Conservation (phyloP, 2,888 invertebrate species). For the Drosophila aldrichi region DNA sequence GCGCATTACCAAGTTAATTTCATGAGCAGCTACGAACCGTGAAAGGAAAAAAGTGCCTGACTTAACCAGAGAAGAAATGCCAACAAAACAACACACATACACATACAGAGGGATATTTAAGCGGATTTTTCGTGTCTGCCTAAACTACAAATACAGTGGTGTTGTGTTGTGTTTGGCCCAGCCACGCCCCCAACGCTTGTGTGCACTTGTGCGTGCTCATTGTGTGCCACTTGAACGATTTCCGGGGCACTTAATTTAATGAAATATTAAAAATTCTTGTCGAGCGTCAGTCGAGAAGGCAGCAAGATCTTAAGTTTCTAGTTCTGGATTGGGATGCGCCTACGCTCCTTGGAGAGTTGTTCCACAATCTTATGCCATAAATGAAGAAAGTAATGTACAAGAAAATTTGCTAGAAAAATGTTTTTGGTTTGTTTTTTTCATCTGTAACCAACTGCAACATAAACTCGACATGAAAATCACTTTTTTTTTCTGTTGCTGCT, state of each 20-base stretch:
- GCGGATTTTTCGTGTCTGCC: constrained; percentile 60
- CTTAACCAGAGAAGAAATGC: constrained; percentile 78
- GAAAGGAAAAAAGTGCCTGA: constrained; percentile 52
- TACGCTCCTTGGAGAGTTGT: constrained; percentile 24
- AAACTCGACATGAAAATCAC: constrained; percentile 71
- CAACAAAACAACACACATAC: constrained; percentile 47
- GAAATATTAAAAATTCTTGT: constrained; percentile 85
- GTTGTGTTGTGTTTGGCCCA: too few relatives aligned
- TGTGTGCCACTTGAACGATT: constrained; percentile 78
- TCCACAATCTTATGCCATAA: constrained; percentile 8
- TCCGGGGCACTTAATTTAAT: constrained; percentile 84
- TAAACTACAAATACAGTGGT: constrained; percentile 57
- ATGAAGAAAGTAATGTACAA: constrained; percentile 34
- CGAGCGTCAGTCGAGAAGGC: constrained; percentile 3
- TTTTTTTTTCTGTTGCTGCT: constrained; percentile 17
- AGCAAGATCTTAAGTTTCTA: constrained; percentile 29
- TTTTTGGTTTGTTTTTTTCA: background rate
- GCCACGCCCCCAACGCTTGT: constrained; percentile 27
- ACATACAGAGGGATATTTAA: constrained; percentile 48
- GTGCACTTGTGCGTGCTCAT: constrained; percentile 72
- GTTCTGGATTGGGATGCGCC: constrained; percentile 29
- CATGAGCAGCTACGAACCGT: constrained; percentile 51
- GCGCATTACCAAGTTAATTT: constrained; percentile 67
- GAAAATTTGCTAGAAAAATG: constrained; percentile 33
- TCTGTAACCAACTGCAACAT: constrained; percentile 42